These are phyloP conservation scores for Vanacampus margaritifer DNA, from an alignment of 2,113 vertebrate species.

Conservation along the genomic window DNA sequence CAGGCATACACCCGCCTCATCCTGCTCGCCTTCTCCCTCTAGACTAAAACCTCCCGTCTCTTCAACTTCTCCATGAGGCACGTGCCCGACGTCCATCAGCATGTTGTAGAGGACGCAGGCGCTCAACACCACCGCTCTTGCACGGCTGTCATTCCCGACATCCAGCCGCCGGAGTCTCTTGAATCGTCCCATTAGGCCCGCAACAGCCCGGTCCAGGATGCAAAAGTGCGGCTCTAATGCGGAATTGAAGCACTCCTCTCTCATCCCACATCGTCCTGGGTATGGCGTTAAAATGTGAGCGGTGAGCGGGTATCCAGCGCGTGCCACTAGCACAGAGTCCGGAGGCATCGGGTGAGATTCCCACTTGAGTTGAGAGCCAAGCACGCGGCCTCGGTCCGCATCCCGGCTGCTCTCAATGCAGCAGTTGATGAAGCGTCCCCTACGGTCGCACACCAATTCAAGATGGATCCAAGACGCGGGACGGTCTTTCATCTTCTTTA, in stretches of 20 bases:
- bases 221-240: constrained; percentile 51
- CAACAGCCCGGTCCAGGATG: constrained; percentile 52
- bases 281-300: constrained; percentile 65
- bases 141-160: constrained; percentile 63
- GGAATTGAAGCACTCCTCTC: constrained; percentile 64
- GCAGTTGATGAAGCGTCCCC: constrained; percentile 67
- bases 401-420: constrained; percentile 57
- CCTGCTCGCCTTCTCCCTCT: constrained; percentile 27
- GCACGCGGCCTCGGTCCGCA: constrained; percentile 36
- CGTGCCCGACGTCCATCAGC: constrained; percentile 52
- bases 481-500: constrained; percentile 47
- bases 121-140: constrained; percentile 60
- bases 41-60: constrained; percentile 2
- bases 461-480: constrained; percentile 69
- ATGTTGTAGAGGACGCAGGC: constrained; percentile 71
- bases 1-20: constrained; percentile 53
- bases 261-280: constrained; percentile 13
- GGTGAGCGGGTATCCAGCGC: constrained; percentile 57
- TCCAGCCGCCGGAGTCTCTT: constrained; percentile 65
- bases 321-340: constrained; percentile 62
- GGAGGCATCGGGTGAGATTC: constrained; percentile 57
- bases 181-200: constrained; percentile 60
- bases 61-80: constrained; percentile 28
- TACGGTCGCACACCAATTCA: constrained; percentile 61
- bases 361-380: constrained; percentile 50